phyloP scores from a whole-genome alignment of 1,140 invertebrate species.

The Heterodera schachtii region DNA sequence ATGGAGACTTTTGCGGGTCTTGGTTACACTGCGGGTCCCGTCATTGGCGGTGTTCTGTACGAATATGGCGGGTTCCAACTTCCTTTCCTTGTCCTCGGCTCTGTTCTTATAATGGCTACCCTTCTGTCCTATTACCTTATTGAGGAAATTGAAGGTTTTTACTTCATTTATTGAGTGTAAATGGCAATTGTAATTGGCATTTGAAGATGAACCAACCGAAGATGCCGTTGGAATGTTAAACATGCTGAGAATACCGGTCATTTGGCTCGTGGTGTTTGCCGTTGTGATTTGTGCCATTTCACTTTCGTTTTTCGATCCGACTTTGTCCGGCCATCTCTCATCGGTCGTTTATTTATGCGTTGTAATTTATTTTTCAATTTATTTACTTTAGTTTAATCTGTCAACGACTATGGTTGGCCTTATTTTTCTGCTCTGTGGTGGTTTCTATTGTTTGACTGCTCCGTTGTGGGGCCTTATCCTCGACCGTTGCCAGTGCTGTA shows the following conservation, averaged over 20 bases:
- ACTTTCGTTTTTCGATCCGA: conserved; percentile 64
- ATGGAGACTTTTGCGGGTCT: conserved; percentile 87
- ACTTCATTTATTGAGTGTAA: not conserved
- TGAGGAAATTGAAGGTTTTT: conserved; percentile 69
- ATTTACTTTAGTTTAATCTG: conserved; percentile 71
- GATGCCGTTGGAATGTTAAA: conserved; percentile 51
- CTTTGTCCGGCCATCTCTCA: conserved; percentile 55
- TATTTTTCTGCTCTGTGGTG: conserved; percentile 81
- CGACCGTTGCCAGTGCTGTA: conserved; percentile 56
- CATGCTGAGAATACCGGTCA: conserved; percentile 56
- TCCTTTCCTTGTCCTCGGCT: conserved; percentile 82
- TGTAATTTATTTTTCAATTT: conserved; percentile 3
- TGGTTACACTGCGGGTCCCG: conserved; percentile 70
- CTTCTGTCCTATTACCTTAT: conserved; percentile 76
- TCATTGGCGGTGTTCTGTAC: conserved; percentile 61
- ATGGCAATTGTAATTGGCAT: conserved; percentile 39
- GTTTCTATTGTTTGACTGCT: conserved; percentile 76
- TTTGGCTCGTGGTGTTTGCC: conserved; percentile 60
- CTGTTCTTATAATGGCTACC: conserved; percentile 76
- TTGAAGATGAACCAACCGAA: conserved; percentile 68
- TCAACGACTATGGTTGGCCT: conserved; percentile 77
- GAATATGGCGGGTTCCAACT: conserved; percentile 78
- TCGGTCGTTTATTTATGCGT: conserved; percentile 44
- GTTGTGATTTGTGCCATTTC: conserved; percentile 64
- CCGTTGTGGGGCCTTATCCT: conserved; percentile 75